These are phyloP conservation scores for Strix uralensis DNA, from an alignment of 2,113 vertebrate genomes.

Conservation along the genomic window DNA sequence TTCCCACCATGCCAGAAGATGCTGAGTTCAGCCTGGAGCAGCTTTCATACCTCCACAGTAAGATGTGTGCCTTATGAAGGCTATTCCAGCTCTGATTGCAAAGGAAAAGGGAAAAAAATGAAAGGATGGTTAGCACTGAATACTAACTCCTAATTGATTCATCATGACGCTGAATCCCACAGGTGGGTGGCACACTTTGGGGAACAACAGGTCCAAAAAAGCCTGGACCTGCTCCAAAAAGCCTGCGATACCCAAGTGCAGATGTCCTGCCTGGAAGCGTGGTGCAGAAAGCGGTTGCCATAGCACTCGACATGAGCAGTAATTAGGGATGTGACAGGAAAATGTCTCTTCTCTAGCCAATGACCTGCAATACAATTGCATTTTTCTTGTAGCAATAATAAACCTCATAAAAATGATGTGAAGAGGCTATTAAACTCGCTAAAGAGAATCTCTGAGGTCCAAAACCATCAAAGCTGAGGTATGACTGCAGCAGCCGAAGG, in stretches of 20 bases:
- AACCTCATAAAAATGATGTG: rapidly evolving
- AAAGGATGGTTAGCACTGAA: background rate
- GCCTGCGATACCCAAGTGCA: background rate
- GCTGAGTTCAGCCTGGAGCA: background rate
- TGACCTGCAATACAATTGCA: background rate
- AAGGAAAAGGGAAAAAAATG: background rate
- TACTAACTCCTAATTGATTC: background rate
- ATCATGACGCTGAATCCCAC: background rate
- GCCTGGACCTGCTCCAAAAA: background rate
- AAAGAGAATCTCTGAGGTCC: background rate
- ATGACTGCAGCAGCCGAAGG: background rate
- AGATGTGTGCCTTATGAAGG: background rate
- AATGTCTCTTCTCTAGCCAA: background rate
- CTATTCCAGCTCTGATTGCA: background rate
- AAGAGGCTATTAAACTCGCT: background rate
- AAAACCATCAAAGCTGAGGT: background rate
- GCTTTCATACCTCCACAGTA: background rate
- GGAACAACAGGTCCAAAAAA: background rate
- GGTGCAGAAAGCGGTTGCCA: background rate
- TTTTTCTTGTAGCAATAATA: background rate
- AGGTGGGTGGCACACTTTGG: background rate
- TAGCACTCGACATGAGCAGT: rapidly evolving
- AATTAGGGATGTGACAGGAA: background rate
- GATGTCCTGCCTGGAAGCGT: background rate
- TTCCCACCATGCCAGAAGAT: background rate